phyloP scores from a whole-genome alignment of 2,797 vertebrate species.

The Erithacus rubecula region DNA sequence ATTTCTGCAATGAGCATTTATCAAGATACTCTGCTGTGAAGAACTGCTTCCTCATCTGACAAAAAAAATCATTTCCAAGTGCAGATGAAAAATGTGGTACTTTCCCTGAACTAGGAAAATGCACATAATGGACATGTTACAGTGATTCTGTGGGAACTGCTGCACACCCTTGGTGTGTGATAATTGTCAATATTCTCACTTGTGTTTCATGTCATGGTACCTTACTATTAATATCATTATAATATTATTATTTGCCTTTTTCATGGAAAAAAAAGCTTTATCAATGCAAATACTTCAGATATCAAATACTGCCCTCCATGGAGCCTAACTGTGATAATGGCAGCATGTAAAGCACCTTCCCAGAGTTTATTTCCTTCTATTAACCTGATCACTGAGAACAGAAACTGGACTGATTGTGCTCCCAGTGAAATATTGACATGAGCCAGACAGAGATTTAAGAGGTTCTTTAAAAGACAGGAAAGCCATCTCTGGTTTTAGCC shows the following conservation, averaged over 20 bases:
- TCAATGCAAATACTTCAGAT: not conserved
- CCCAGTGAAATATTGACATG: conserved; percentile 1
- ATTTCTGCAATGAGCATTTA: conserved; percentile 47
- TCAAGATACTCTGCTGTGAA: conserved; percentile 36
- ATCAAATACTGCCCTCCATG: not conserved
- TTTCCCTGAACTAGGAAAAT: conserved; percentile 3
- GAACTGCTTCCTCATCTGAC: conserved; percentile 43
- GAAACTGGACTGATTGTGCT: not conserved
- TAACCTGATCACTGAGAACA: conserved; percentile 11
- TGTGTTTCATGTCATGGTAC: not conserved
- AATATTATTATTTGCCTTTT: not conserved
- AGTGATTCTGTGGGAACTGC: not conserved
- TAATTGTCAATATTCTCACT: not conserved
- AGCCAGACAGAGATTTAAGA: conserved; percentile 28
- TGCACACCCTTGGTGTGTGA: not conserved
- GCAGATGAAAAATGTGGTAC: conserved; percentile 38
- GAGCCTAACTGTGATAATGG: not conserved
- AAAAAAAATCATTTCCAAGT: conserved; percentile 38
- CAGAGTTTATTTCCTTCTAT: conserved; percentile 23
- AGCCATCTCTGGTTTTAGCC: conserved; percentile 7
- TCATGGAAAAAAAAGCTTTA: not conserved
- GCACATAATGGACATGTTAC: not conserved
- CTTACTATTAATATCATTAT: not conserved
- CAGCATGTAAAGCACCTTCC: not conserved
- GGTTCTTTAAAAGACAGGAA: conserved; percentile 40